Evolutionary conservation across 2,113 vertebrate species (phyloP).

Genomic region (Brachionichthys hirsutus): DNA sequence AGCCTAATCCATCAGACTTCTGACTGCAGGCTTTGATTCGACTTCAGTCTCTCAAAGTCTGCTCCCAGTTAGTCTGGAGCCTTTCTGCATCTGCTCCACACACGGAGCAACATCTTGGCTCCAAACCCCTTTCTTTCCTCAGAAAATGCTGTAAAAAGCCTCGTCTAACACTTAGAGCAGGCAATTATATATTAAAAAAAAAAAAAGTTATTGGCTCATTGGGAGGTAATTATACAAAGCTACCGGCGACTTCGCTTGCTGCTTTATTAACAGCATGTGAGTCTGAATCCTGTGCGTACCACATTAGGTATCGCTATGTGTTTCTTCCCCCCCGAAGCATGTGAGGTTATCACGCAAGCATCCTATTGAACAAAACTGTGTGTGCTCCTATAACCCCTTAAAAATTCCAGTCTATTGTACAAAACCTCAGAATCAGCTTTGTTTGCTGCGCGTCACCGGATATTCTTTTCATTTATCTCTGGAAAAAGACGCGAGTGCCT

Average conservation of each 20-base stretch:
- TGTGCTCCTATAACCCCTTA: slow-evolving; percentile 30
- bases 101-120: slow-evolving; percentile 45
- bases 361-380: slow-evolving; percentile 24
- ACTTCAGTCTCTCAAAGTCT: slow-evolving; percentile 42
- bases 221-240: slow-evolving; percentile 50
- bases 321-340: slow-evolving; percentile 40
- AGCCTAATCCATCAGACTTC: slow-evolving; percentile 34
- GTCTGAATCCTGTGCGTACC: slow-evolving; percentile 29
- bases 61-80: slow-evolving; percentile 73
- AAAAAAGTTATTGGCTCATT: slow-evolving; percentile 44
- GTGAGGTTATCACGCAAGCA: slow-evolving; percentile 46
- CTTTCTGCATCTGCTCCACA: slow-evolving; percentile 76
- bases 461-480: slow-evolving; percentile 49
- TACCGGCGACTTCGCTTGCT: slow-evolving; percentile 37
- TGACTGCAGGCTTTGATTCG: slow-evolving; percentile 33
- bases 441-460: slow-evolving; percentile 30
- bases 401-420: slow-evolving; percentile 46
- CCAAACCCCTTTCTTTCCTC: slow-evolving; percentile 41
- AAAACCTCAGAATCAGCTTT: slow-evolving; percentile 34
- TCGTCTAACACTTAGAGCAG: slow-evolving; percentile 69
- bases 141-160: slow-evolving; percentile 60
- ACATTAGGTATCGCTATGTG: slow-evolving; percentile 25
- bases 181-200: slow-evolving; percentile 59
- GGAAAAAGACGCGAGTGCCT: slow-evolving; percentile 37
- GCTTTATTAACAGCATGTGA: slow-evolving; percentile 70